These are phyloP conservation scores for Ataeniobius toweri DNA, from an alignment of 2,797 vertebrate species.

Conservation along the genomic window DNA sequence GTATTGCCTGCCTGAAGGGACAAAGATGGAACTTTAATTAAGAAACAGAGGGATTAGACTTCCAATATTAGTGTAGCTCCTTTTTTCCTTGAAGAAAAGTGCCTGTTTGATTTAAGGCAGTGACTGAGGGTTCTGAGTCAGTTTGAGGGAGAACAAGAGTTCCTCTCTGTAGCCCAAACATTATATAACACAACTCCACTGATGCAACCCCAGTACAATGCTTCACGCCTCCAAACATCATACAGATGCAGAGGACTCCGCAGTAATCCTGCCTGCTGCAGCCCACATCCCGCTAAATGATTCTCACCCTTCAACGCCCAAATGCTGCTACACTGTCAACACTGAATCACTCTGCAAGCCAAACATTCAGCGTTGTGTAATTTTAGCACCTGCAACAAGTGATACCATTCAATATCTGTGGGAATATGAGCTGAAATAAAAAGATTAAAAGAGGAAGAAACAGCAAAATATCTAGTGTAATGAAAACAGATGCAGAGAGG, in stretches of 20 bases:
- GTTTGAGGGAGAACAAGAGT: constrained; percentile 50
- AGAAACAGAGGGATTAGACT: constrained; percentile 66
- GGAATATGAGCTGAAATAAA: constrained; percentile 35
- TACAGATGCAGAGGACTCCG: constrained; percentile 85
- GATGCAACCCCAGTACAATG: constrained; percentile 66
- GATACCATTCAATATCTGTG: constrained; percentile 23
- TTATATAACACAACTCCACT: constrained; percentile 69
- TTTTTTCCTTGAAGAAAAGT: constrained; percentile 52
- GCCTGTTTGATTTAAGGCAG: constrained; percentile 57
- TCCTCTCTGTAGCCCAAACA: constrained; percentile 60
- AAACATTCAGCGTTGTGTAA: constrained; percentile 36
- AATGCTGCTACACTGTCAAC: constrained; percentile 33
- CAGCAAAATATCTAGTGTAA: constrained; percentile 15
- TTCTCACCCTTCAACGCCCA: constrained; percentile 46
- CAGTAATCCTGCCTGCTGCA: constrained; percentile 81
- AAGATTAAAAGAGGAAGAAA: constrained; percentile 21
- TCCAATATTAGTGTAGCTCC: constrained; percentile 58
- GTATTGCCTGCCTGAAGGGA: constrained; percentile 64
- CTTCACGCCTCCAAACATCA: constrained; percentile 81
- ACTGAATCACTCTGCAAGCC: constrained; percentile 19
- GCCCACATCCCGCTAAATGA: constrained; percentile 73
- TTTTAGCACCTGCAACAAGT: constrained; percentile 19
- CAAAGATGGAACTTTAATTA: constrained; percentile 68
- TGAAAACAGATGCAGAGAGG: constrained; percentile 11
- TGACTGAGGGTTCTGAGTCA: constrained; percentile 45